A percentile compares a stretch with the other conserved stretches of the same genome.
phyloP scores from a whole-genome alignment of 2,888 invertebrate species.

The Euspilapteryx auroguttella region DNA sequence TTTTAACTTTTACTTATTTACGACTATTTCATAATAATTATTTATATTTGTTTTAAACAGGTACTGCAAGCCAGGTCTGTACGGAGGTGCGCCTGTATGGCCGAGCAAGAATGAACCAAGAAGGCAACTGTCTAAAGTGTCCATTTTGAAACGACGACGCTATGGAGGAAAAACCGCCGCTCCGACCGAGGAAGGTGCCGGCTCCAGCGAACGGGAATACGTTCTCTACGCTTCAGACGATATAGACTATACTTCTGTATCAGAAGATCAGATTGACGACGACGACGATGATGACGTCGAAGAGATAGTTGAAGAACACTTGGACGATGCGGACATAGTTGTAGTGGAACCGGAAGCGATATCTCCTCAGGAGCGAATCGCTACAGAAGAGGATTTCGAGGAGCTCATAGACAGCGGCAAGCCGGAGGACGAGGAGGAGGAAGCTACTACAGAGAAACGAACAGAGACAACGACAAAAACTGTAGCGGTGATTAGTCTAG shows the following conservation, averaged over 20 bases:
- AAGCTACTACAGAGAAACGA: conserved; percentile 17
- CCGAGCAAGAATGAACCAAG: conserved; percentile 34
- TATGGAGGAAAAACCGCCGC: conserved; percentile 19
- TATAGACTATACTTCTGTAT: conserved; percentile 58
- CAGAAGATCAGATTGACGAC: conserved; percentile 45
- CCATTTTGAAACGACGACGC: conserved; percentile 59
- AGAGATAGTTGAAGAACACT: conserved; percentile 25
- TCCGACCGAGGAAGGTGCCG: background rate
- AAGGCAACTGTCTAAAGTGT: conserved; percentile 52
- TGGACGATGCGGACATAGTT: conserved; percentile 65
- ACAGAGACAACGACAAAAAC: conserved; percentile 56
- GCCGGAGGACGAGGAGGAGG: conserved; percentile 51
- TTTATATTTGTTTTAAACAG: too few species aligned
- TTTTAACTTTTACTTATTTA: too few species aligned
- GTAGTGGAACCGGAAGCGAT: conserved; percentile 63
- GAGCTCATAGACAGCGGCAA: conserved; percentile 66
- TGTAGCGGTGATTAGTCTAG: conserved; percentile 52
- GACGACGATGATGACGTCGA: conserved; percentile 37
- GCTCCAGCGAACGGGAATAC: conserved; percentile 22
- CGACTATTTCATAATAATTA: too few species aligned
- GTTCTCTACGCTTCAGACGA: conserved; percentile 65
- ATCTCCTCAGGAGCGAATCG: conserved; percentile 65
- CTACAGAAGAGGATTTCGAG: conserved; percentile 68
- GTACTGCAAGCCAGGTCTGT: conserved; percentile 63
- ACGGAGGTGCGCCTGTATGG: conserved; percentile 72